Evolutionary conservation across 2,113 vertebrate species (phyloP).

Genomic region (Gobius niger): DNA sequence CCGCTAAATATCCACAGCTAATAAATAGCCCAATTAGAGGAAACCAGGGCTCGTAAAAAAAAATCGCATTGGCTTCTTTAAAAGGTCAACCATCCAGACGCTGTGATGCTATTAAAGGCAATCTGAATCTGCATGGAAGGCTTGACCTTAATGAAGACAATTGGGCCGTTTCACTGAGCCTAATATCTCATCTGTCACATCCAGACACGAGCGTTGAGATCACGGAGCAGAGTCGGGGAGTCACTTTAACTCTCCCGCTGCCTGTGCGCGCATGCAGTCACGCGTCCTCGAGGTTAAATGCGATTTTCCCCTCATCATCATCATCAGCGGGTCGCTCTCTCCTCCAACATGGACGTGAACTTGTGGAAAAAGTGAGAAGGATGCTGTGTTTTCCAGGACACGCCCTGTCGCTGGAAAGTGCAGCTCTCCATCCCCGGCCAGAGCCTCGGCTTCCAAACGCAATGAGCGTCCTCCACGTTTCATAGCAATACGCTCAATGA

Average conservation of each 20-base stretch:
- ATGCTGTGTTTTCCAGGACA: constrained; percentile 70
- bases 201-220: constrained; percentile 41
- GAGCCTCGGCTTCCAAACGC: constrained; percentile 38
- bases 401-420: constrained; percentile 68
- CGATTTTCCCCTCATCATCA: not conserved
- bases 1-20: no score
- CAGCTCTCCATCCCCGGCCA: constrained; percentile 36
- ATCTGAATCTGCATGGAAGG: no score
- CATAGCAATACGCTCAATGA: constrained; percentile 24
- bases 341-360: constrained; percentile 48
- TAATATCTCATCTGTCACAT: not conserved
- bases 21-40: no score
- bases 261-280: constrained; percentile 12
- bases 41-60: no score
- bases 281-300: constrained; percentile 11
- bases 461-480: constrained; percentile 18
- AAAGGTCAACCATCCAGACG: no score
- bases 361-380: constrained; percentile 46
- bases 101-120: no score
- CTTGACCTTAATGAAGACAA: no score
- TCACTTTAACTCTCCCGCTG: constrained; percentile 13
- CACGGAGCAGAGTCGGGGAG: constrained; percentile 27
- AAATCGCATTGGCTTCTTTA: no score
- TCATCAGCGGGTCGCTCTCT: not conserved
- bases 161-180: no score